Conservation (phyloP, 2,888 invertebrate species). For the Cryptophagus acutangulus region DNA sequence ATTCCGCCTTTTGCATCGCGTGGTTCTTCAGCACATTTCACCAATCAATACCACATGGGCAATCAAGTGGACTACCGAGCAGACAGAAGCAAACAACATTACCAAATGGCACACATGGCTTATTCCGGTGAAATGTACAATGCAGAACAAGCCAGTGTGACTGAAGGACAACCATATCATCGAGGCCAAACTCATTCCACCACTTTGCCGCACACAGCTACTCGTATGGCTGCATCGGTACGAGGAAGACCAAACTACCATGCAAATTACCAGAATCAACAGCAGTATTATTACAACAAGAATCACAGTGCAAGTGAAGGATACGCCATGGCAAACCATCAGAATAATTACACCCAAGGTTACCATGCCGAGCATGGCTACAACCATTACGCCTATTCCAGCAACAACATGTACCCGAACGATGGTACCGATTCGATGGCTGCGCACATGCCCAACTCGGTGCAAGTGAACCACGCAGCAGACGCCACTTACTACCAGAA, state of each 20-base stretch:
- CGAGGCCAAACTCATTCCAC: slow-evolving; percentile 38
- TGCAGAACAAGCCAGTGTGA: slow-evolving; percentile 43
- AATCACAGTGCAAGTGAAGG: slow-evolving; percentile 46
- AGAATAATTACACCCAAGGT: slow-evolving; percentile 39
- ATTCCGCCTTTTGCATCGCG: slow-evolving; percentile 57
- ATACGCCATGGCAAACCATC: slow-evolving; percentile 34
- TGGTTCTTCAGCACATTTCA: slow-evolving; percentile 47
- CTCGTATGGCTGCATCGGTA: slow-evolving; percentile 30
- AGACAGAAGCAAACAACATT: slow-evolving; percentile 40
- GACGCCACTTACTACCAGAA: slow-evolving; percentile 39
- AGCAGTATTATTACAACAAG: slow-evolving; percentile 53
- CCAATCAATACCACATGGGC: slow-evolving; percentile 45
- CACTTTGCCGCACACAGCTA: slow-evolving; percentile 19
- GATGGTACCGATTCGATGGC: slow-evolving; percentile 35
- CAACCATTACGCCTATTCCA: slow-evolving; percentile 42
- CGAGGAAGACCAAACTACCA: slow-evolving; percentile 46
- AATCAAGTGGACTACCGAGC: slow-evolving; percentile 41
- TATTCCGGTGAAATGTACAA: slow-evolving; percentile 45
- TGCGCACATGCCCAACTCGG: slow-evolving; percentile 34
- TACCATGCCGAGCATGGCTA: slow-evolving; percentile 42
- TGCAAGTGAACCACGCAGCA: slow-evolving; percentile 32
- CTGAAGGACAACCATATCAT: slow-evolving; percentile 39
- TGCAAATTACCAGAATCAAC: slow-evolving; percentile 48
- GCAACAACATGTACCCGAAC: slow-evolving; percentile 40
- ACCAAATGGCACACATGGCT: slow-evolving; percentile 29